Base-by-base conservation (phyloP, 2,113 vertebrate genomes). In the Bagarius yarrelli region DNA sequence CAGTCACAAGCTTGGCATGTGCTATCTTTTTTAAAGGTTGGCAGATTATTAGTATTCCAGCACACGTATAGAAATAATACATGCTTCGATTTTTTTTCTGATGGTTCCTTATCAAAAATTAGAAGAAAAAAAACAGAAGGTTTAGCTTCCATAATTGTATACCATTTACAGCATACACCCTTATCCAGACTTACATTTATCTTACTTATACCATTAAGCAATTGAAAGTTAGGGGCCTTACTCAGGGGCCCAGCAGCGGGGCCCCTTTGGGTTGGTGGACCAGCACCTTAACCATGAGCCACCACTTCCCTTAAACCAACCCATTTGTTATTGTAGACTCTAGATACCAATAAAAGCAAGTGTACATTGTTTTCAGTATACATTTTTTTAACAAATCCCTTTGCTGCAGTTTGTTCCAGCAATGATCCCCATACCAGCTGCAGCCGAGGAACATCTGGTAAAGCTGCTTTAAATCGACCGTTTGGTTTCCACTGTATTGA, bases 401-500 rank as follows among this genome's bases (percentile, higher is more conserved):
- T 73, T 64, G 47, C 30, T 55, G 5, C n/a, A 50, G 14, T 30
- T 81, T 36, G n/a, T 73, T 82, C 53, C 77, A 82, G 76, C 63
- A 52, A 21, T 60, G 70, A 81, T 81, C 59, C 55, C 27, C 30
- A 12, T 63, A 52, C 76, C 76, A 82, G 50, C 72, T 60, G 53
- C 75, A 84, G 53, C 55, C 55, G 52, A 57, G 59, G 74, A 75
- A 81, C 18, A 63, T 8, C 52, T 71, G 72, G 50, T 52, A 59
- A 67, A 85, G 59, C 93, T 88, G 95, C 94, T 86, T 94, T 94
- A 0, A 56, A 63, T 85, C 78, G 76, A 88, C 85, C 86, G 52
- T 82, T 2, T 85, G 34, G 77, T 84, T 64, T 66, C 11, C 84
- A 84, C 64, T 81, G 84, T 84, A 13, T 76, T 63, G 1, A 87